Base-by-base conservation (phyloP, 2,797 vertebrate species). In the Bryconaethiops microstoma region DNA sequence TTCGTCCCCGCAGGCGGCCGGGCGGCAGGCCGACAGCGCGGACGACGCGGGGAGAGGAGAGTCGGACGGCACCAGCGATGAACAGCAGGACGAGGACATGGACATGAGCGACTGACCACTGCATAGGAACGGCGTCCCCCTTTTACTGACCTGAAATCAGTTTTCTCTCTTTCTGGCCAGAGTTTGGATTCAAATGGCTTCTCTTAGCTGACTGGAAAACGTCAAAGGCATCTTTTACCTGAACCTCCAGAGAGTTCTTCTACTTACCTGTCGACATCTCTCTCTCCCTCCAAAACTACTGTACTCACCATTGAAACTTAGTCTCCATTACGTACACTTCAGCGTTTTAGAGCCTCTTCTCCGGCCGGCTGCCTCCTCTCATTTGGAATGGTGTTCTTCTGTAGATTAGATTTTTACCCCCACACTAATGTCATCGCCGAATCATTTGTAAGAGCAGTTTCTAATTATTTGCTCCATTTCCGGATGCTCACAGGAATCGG, bases 31-130 rank as follows among this genome's bases (percentile, higher is more conserved):
- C 39, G 90, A 92, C 45, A 83, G 81, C 5, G 78, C 82, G 0
- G 84, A 84, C 0, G 96, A 96, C 25, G 92, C 94, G 40, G 90
- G 91, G 0, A 85, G 89, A 0, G 92, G 91, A 5, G 95, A 94
- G 57, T 86, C 97, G 88, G 98, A 97, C 88, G 94, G 96, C 9
- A 97, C 98, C 0, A 97, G 97, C 50, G 97, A 99, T 0, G 97
- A 98, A 84, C 97, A 97, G 87, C 97, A 98, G 7, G 96, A 97
- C 78, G 97, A 98, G 88, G 98, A 99, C 91, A 98, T 99, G 97
- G 97, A 98, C 88, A 99, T 98, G 97, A 99, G 98, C 76, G 97
- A 99, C 90, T 99, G 91, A 96, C 42, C 25, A 42, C 42, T 69
- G 78, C 10, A 73, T 68, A 67, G 55, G 14, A 52, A 69, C 77